These are phyloP conservation scores for Zosterops hypoxanthus DNA, from an alignment of 2,113 vertebrate genomes.

Conservation along the genomic window DNA sequence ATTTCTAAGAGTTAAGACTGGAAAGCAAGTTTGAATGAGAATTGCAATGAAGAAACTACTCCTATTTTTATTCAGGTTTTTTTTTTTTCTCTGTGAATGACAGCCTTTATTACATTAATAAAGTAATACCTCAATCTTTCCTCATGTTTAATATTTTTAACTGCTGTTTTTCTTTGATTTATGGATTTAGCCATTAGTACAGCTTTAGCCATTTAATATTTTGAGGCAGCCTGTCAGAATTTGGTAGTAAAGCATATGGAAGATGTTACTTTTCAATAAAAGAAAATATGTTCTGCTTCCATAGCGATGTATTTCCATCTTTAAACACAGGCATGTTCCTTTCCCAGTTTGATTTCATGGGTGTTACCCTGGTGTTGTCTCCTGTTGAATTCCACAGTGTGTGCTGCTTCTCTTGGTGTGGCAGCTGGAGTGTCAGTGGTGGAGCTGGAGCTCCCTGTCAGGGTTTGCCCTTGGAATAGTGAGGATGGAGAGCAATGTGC, in stretches of 20 bases:
- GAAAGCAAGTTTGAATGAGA: not conserved
- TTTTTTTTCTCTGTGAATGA: not conserved
- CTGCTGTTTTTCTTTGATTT: not conserved
- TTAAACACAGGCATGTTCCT: not conserved
- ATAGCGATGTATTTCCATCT: not conserved
- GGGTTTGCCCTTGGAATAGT: not conserved
- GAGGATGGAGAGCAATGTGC: not conserved
- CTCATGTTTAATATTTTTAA: not conserved
- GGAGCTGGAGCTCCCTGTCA: not conserved
- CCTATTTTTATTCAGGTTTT: not conserved
- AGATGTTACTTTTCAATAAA: not conserved
- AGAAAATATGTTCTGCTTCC: not conserved
- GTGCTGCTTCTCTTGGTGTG: not conserved
- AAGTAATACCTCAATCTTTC: not conserved
- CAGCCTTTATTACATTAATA: not conserved
- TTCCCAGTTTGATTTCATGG: not conserved
- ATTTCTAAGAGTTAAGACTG: not conserved
- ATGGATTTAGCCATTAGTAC: not conserved
- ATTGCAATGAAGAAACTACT: not conserved
- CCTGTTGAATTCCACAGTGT: fast-evolving
- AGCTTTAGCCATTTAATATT: not conserved
- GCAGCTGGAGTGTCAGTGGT: not conserved
- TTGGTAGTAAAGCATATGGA: not conserved
- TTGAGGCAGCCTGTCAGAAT: not conserved
- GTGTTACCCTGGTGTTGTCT: not conserved